Conservation (phyloP, 2,113 vertebrate genomes). For the Centrocercus urophasianus region DNA sequence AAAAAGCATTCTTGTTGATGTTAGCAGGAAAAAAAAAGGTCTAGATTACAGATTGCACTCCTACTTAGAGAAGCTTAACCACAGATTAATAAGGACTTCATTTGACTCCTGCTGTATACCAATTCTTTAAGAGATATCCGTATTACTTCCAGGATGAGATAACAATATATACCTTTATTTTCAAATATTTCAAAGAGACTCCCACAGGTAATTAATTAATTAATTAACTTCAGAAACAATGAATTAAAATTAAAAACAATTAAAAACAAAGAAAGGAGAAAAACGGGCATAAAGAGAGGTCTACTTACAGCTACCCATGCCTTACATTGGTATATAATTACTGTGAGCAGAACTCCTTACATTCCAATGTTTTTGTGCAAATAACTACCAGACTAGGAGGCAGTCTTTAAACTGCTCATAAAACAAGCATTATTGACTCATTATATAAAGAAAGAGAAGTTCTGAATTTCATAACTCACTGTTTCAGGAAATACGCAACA, state of each 20-base stretch:
- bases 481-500: conserved; percentile 61
- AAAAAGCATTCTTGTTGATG: not conserved
- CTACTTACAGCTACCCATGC: conserved; percentile 71
- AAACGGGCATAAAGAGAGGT: not conserved
- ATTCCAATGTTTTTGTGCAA: not conserved
- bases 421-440: not conserved
- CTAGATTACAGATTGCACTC: not conserved
- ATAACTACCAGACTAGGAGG: not conserved
- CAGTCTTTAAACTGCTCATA: not conserved
- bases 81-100: not conserved
- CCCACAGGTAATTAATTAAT: not conserved
- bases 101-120: not conserved
- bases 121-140: not conserved
- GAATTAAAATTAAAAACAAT: not conserved
- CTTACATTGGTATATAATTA: not conserved
- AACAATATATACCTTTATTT: not conserved
- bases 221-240: not conserved
- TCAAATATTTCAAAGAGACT: not conserved
- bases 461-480: conserved; percentile 57
- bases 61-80: not conserved
- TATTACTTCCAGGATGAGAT: not conserved
- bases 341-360: not conserved
- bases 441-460: conserved; percentile 55
- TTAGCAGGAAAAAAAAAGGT: not conserved
- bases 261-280: not conserved